Evolutionary conservation across 2,797 vertebrate species (phyloP).

Genomic region (Scarus forsteni): DNA sequence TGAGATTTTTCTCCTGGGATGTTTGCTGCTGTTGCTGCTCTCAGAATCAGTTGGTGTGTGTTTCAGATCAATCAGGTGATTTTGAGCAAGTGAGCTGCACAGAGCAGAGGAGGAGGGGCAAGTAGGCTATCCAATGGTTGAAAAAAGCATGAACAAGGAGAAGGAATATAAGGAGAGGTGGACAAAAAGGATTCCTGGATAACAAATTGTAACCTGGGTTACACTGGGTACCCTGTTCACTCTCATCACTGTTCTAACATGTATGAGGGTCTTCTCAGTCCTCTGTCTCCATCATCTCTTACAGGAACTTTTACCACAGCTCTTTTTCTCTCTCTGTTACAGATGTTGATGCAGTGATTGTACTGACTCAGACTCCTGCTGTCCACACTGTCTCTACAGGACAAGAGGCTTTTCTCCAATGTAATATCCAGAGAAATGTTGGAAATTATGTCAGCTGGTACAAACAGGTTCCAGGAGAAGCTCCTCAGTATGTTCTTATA

Average conservation of each 20-base stretch:
- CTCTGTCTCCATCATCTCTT: neutral
- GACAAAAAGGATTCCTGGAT: too few species aligned
- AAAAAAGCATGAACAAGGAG: too few species aligned
- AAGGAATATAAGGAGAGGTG: too few species aligned
- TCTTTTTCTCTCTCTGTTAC: conserved; percentile 1
- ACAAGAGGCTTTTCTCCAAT: conserved; percentile 37
- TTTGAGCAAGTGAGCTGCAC: too few species aligned
- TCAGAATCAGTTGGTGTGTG: too few species aligned
- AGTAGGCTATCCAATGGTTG: too few species aligned
- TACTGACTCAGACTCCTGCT: conserved; percentile 47
- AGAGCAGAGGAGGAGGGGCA: too few species aligned
- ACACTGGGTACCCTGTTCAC: conserved; percentile 23
- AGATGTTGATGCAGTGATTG: conserved; percentile 43
- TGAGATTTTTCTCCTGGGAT: too few species aligned
- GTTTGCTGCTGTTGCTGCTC: too few species aligned
- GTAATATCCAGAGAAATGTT: conserved; percentile 10
- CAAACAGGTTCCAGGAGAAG: conserved; percentile 33
- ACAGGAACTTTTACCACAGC: conserved; percentile 11
- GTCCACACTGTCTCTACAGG: conserved; percentile 20
- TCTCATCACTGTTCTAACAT: conserved; percentile 29
- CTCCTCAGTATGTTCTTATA: neutral
- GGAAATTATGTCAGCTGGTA: conserved; percentile 6
- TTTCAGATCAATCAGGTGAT: too few species aligned
- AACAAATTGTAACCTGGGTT: conserved; percentile 31
- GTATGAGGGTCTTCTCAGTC: conserved; percentile 20